Conservation (phyloP, 2,888 invertebrate species). For the Ellobium chinense region DNA sequence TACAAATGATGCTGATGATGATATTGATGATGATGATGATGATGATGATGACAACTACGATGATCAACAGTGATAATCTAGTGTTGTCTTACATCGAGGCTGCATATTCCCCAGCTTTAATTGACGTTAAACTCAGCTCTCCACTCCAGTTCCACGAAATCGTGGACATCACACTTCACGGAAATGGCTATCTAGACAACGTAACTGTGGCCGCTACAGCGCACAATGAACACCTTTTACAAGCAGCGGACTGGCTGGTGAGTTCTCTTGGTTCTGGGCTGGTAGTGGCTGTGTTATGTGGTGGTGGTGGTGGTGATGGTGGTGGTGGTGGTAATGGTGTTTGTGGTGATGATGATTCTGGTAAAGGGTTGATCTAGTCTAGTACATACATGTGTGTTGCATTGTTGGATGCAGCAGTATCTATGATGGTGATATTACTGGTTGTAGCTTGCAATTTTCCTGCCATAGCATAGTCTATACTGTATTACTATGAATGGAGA, state of each 20-base stretch:
- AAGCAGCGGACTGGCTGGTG: conserved; percentile 96
- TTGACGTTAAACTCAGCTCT: not conserved
- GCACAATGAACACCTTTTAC: conserved; percentile 94
- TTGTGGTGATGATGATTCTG: not conserved
- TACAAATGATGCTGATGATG: too few species aligned
- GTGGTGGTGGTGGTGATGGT: not conserved
- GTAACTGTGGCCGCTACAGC: conserved; percentile 83
- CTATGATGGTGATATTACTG: too few species aligned
- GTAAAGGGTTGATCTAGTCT: not conserved
- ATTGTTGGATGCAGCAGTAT: too few species aligned
- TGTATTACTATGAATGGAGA: too few species aligned
- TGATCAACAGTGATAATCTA: too few species aligned
- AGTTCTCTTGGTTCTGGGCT: conserved; percentile 82
- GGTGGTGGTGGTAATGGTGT: not conserved
- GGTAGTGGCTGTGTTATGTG: not conserved
- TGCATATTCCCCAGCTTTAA: conserved; percentile 25
- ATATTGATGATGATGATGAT: too few species aligned
- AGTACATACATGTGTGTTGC: too few species aligned
- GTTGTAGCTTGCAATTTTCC: too few species aligned
- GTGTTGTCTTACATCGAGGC: too few species aligned
- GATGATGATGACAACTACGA: too few species aligned
- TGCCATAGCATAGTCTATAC: too few species aligned
- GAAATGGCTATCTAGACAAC: conserved; percentile 76
- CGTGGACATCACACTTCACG: conserved; percentile 69
- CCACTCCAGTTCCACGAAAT: conserved; percentile 57